Conservation (phyloP, 2,888 invertebrate genomes). For the Syrphus vitripennis region DNA sequence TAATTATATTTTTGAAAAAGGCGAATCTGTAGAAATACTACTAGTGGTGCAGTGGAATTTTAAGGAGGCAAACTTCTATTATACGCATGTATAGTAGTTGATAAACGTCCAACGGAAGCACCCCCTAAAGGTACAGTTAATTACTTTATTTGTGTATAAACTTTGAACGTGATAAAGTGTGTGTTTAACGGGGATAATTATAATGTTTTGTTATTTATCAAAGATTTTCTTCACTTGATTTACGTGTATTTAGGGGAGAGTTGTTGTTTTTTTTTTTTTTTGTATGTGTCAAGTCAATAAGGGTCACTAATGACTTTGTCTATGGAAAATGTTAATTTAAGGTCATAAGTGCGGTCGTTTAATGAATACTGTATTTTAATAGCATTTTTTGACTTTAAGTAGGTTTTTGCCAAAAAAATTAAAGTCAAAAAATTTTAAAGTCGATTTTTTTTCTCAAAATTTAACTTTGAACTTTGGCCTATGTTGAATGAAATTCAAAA, state of each 20-base stretch:
- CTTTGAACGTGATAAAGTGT: background rate
- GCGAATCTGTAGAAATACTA: background rate
- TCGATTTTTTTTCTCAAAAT: too few relatives aligned
- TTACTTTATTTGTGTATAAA: conserved; percentile 1
- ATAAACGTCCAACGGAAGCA: background rate
- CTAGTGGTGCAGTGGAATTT: background rate
- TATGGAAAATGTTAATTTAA: background rate
- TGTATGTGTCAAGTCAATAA: background rate
- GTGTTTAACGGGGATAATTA: conserved; percentile 18
- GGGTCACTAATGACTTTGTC: background rate
- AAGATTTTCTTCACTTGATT: background rate
- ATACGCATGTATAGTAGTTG: background rate
- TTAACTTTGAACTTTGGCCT: too few relatives aligned
- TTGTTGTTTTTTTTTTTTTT: background rate
- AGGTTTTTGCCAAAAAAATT: too few relatives aligned
- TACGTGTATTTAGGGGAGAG: background rate
- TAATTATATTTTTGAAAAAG: background rate
- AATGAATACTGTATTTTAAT: background rate
- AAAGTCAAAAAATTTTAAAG: too few relatives aligned
- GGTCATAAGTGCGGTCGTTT: background rate
- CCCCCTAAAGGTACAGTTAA: conserved; percentile 1
- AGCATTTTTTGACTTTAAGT: background rate
- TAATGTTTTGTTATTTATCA: background rate
- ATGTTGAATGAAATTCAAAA: too few relatives aligned
- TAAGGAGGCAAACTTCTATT: background rate